Evolutionary conservation across 2,797 vertebrate genomes (phyloP).

Genomic region (Enteromius unitaeniatus): DNA sequence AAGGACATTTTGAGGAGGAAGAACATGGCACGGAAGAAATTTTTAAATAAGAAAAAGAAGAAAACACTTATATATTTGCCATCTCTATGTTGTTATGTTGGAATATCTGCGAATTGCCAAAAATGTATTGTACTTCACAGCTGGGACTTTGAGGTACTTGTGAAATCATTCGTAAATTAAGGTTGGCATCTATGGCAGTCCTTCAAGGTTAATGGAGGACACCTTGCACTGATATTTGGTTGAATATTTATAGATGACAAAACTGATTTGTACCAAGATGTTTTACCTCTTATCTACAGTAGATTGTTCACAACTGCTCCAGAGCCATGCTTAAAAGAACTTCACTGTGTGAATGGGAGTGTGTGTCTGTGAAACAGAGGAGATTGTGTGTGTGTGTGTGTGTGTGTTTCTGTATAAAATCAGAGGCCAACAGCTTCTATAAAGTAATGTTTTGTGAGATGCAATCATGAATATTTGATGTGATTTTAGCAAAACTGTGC

Average conservation of each 20-base stretch:
- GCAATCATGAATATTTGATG: conserved; percentile 53
- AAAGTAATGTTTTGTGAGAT: conserved; percentile 63
- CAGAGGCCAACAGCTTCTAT: conserved; percentile 51
- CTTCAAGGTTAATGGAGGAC: conserved; percentile 31
- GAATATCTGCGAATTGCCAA: conserved; percentile 60
- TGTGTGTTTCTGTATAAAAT: conserved; percentile 46
- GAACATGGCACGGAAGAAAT: conserved; percentile 24
- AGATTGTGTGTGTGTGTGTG: conserved; percentile 32
- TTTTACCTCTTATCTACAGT: conserved; percentile 43
- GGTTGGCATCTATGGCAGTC: conserved; percentile 23
- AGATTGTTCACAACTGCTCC: conserved; percentile 40
- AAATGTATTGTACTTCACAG: conserved; percentile 77
- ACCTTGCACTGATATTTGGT: conserved; percentile 63
- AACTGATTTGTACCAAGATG: conserved; percentile 43
- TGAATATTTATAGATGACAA: conserved; percentile 60
- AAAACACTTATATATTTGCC: conserved; percentile 62
- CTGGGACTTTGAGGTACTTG: conserved; percentile 71
- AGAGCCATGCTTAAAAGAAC: conserved; percentile 35
- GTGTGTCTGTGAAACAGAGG: conserved; percentile 35
- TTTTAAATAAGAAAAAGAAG: conserved; percentile 46
- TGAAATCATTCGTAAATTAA: conserved; percentile 50
- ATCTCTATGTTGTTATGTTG: conserved; percentile 67
- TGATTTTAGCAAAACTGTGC: conserved; percentile 54
- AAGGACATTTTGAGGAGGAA: conserved; percentile 54
- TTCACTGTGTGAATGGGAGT: conserved; percentile 31